Percentiles rank a stretch among this genome's conserved stretches.
These are phyloP conservation scores for Cryptotermes secundus DNA, from an alignment of 1,140 invertebrate species.

Conservation along the genomic window DNA sequence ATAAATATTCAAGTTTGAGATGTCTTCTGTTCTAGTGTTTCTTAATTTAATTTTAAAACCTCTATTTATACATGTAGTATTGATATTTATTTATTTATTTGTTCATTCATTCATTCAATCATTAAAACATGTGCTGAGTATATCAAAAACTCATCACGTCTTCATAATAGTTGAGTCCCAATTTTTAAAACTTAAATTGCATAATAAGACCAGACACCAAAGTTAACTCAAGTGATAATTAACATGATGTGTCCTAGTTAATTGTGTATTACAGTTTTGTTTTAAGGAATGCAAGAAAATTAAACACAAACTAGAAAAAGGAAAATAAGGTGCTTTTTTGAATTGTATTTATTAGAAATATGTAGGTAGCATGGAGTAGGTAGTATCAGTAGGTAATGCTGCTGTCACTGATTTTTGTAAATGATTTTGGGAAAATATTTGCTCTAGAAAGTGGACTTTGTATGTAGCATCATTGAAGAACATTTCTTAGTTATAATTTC, in stretches of 20 bases:
- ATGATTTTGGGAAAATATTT: background rate
- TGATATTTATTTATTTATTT: background rate
- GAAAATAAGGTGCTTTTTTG: slow-evolving; percentile 19
- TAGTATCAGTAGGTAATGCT: background rate
- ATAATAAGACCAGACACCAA: background rate
- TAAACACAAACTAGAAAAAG: background rate
- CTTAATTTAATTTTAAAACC: background rate
- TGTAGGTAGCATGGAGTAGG: background rate
- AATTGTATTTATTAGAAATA: slow-evolving; percentile 14
- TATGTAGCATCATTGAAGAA: background rate
- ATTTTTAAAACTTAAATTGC: background rate
- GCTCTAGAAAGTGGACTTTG: background rate
- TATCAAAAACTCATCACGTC: background rate
- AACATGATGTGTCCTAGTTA: background rate
- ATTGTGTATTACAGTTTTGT: background rate
- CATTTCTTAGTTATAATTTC: background rate
- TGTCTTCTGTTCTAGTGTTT: background rate
- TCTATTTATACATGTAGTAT: background rate
- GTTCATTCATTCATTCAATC: no score
- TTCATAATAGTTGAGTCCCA: background rate
- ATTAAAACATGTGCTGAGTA: background rate
- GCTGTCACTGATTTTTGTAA: background rate
- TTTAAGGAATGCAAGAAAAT: background rate
- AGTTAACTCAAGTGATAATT: background rate
- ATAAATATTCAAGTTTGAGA: no score